These are phyloP conservation scores for Tupiocoris notatus DNA, from an alignment of 2,888 invertebrate genomes.

Conservation along the genomic window DNA sequence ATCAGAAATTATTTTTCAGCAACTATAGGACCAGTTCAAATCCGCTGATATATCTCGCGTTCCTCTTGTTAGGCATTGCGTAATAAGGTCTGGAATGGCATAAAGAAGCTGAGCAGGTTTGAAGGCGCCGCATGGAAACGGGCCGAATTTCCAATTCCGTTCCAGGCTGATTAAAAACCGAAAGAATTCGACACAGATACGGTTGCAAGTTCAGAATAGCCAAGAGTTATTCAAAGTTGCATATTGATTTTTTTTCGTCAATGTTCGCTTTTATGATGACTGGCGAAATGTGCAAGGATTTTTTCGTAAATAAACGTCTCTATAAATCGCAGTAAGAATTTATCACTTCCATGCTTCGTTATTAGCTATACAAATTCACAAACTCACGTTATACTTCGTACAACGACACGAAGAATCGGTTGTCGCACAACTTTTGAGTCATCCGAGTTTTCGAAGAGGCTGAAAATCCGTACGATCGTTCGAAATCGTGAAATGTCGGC, in stretches of 20 bases:
- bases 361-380: too few relatives aligned
- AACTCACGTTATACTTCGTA: neutral
- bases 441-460: conserved; percentile 4
- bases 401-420: neutral
- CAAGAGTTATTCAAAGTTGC: neutral
- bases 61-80: too few relatives aligned
- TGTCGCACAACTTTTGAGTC: conserved; percentile 21
- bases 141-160: neutral
- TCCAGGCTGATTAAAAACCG: neutral
- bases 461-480: conserved; percentile 20
- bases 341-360: too few relatives aligned
- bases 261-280: too few relatives aligned
- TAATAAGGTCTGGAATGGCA: too few relatives aligned
- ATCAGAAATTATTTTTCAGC: too few relatives aligned
- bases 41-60: too few relatives aligned
- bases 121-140: neutral
- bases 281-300: too few relatives aligned
- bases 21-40: too few relatives aligned
- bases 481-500: conserved; percentile 36
- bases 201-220: neutral
- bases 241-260: neutral
- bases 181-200: neutral
- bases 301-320: too few relatives aligned
- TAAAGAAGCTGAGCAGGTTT: too few relatives aligned
- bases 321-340: too few relatives aligned